Evolutionary conservation across 2,888 invertebrate genomes (phyloP).

Genomic region (Drepanosiphum platanoidis): DNA sequence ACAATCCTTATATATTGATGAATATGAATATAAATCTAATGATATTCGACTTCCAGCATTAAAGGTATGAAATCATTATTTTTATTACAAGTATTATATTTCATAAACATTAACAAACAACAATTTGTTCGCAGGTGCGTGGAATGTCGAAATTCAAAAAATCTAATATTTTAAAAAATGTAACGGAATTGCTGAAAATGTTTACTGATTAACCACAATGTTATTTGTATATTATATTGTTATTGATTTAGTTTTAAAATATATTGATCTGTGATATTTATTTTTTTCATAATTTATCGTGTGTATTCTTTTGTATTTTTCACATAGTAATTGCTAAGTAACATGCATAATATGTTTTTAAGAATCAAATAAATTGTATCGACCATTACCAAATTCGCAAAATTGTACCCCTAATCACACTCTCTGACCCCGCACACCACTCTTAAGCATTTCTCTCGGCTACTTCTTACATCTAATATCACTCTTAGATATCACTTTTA

Average conservation of each 20-base stretch:
- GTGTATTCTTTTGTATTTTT: too few relatives aligned
- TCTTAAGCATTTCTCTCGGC: too few relatives aligned
- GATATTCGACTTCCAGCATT: constrained; percentile 25
- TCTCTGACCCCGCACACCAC: too few relatives aligned
- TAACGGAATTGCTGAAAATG: constrained; percentile 1
- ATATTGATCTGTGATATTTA: constrained; percentile 15
- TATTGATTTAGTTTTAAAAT: background rate
- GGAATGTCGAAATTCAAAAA: constrained; percentile 12
- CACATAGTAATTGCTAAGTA: too few relatives aligned
- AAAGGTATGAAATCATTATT: constrained; percentile 28
- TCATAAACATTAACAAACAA: background rate
- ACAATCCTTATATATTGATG: constrained; percentile 62
- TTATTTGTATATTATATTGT: background rate
- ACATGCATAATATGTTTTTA: too few relatives aligned
- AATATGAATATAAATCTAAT: constrained; percentile 54
- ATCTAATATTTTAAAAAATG: constrained; percentile 37
- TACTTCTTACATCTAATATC: too few relatives aligned
- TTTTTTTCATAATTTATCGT: background rate
- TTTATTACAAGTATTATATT: background rate
- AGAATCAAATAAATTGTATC: too few relatives aligned
- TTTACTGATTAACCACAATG: background rate
- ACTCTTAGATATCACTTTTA: too few relatives aligned
- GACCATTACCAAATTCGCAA: too few relatives aligned
- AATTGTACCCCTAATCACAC: too few relatives aligned
- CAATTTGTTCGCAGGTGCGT: constrained; percentile 32